These are phyloP conservation scores for Drosophila neonasuta DNA, from an alignment of 2,888 invertebrate genomes.

Conservation along the genomic window DNA sequence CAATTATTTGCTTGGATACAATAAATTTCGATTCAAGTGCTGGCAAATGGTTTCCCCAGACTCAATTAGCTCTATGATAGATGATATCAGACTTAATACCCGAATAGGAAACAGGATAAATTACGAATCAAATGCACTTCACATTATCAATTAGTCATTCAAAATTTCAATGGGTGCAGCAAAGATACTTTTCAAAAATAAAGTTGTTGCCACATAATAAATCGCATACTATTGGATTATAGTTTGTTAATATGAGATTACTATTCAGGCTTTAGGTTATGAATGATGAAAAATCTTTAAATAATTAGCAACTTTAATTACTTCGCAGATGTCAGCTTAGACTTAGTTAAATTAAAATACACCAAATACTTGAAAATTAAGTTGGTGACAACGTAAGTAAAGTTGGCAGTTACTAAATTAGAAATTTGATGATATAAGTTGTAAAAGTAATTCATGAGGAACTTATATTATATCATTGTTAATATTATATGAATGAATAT, in stretches of 20 bases:
- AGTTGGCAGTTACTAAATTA: no score
- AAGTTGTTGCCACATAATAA: no score
- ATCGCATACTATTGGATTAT: background rate
- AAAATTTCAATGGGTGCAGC: background rate
- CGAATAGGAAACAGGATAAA: constrained; percentile 40
- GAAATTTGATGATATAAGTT: no score
- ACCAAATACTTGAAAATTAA: no score
- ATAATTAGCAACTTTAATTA: background rate
- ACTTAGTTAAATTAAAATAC: no score
- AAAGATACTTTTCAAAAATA: background rate
- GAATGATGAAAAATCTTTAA: background rate
- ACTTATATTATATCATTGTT: no score
- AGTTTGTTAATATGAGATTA: background rate
- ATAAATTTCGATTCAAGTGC: constrained; percentile 49
- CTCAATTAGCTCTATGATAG: constrained; percentile 24
- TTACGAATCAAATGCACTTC: constrained; percentile 42
- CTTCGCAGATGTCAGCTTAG: no score
- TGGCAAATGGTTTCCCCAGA: constrained; percentile 5
- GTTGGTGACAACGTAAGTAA: no score
- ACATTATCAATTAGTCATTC: constrained; percentile 16
- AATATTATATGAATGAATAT: no score
- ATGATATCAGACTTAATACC: constrained; percentile 27
- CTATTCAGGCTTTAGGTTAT: background rate
- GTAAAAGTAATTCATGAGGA: no score
- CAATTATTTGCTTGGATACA: constrained; percentile 59